These are phyloP conservation scores for Peromyscus attwateri DNA, from an alignment of 2,797 vertebrate species.

Conservation along the genomic window DNA sequence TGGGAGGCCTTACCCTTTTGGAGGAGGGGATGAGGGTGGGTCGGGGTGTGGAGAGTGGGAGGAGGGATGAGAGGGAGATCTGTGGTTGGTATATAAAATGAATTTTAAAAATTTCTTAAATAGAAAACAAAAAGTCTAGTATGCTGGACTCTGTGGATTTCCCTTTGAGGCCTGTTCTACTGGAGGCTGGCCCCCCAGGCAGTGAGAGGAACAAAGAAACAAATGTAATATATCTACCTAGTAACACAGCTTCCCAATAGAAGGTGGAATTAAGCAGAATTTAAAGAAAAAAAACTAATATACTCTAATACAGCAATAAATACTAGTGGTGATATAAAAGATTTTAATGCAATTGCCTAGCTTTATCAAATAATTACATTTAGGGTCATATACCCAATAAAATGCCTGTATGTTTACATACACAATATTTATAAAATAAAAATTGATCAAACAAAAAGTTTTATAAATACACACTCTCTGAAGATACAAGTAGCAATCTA, in stretches of 20 bases:
- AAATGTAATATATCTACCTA: background rate
- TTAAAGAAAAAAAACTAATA: conserved; percentile 22
- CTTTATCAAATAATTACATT: conserved; percentile 18
- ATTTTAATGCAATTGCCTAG: conserved; percentile 2
- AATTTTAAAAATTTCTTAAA: no score
- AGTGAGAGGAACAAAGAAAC: background rate
- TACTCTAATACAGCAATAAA: background rate
- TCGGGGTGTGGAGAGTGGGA: no score
- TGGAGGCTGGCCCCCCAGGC: no score
- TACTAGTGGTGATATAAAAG: conserved; percentile 7
- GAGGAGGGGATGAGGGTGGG: no score
- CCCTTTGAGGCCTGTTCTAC: no score
- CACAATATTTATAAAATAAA: background rate
- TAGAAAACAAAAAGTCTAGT: no score
- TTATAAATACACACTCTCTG: background rate
- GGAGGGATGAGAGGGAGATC: no score
- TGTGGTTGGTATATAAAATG: no score
- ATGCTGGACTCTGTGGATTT: no score
- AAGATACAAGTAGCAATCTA: background rate
- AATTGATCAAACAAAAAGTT: background rate
- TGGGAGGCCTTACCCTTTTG: no score
- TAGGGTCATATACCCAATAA: background rate
- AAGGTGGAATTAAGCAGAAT: background rate
- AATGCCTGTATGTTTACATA: conserved; percentile 2
- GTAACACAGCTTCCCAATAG: background rate